Evolutionary conservation across 1,140 invertebrate species (phyloP).

Genomic region (Centruroides sculpturatus): DNA sequence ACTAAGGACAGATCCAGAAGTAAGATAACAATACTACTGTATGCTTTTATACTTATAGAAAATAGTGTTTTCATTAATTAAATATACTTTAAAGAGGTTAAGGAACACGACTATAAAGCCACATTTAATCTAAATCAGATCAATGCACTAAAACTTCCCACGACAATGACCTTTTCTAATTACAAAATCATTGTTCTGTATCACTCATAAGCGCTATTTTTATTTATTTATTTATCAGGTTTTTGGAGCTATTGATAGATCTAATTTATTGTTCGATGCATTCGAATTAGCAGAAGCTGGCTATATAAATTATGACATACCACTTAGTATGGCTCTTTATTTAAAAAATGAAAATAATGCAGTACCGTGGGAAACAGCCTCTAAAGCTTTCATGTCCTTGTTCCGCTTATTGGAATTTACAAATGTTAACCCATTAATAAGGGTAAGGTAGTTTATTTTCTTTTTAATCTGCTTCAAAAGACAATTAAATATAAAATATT

Average conservation of each 20-base stretch:
- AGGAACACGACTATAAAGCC: not conserved
- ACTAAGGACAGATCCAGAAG: slow-evolving; percentile 27
- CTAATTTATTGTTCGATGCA: slow-evolving; percentile 33
- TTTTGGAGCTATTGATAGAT: slow-evolving; percentile 26
- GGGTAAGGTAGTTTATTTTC: slow-evolving; percentile 29
- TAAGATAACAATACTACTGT: slow-evolving; percentile 5
- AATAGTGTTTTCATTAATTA: not conserved
- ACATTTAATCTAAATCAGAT: not conserved
- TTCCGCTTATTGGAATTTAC: slow-evolving; percentile 42
- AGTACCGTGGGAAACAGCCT: slow-evolving; percentile 32
- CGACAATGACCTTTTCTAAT: slow-evolving; percentile 34
- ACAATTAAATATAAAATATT: too few relatives aligned
- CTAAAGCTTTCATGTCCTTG: slow-evolving; percentile 30
- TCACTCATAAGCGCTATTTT: not conserved
- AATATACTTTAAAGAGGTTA: not conserved
- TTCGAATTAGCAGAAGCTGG: slow-evolving; percentile 32
- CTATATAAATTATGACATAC: slow-evolving; percentile 25
- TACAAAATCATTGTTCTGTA: not conserved
- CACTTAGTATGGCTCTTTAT: slow-evolving; percentile 30
- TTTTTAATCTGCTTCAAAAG: too few relatives aligned
- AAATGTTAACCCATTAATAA: slow-evolving; percentile 38
- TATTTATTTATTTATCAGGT: not conserved
- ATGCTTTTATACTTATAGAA: too few relatives aligned
- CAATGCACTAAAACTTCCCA: not conserved
- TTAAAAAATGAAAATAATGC: slow-evolving; percentile 28